Conservation (phyloP, 2,113 vertebrate species). For the Oreochromis spilurus region DNA sequence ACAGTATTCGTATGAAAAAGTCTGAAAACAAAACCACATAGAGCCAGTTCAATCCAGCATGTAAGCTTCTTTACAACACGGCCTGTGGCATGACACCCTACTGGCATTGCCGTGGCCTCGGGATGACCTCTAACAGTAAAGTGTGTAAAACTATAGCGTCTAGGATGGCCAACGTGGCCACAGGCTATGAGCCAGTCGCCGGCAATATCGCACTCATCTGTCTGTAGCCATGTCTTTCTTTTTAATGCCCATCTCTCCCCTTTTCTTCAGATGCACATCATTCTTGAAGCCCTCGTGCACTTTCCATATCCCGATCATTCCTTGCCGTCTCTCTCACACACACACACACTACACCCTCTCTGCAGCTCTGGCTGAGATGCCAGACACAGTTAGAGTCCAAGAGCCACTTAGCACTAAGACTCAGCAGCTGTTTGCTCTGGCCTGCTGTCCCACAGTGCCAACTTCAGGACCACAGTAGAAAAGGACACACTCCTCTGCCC, state of each 20-base stretch:
- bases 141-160: not conserved
- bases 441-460: constrained; percentile 35
- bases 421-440: constrained; percentile 62
- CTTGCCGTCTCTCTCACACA: not conserved
- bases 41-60: not conserved
- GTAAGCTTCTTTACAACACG: constrained; percentile 23
- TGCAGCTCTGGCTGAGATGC: constrained; percentile 47
- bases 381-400: constrained; percentile 56
- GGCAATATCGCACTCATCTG: constrained; percentile 56
- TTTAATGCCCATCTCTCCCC: not conserved
- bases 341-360: not conserved
- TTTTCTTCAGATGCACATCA: constrained; percentile 1
- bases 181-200: constrained; percentile 45
- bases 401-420: constrained; percentile 59
- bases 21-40: constrained; percentile 1
- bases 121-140: constrained; percentile 39
- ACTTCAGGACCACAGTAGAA: constrained; percentile 7
- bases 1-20: not conserved
- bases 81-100: constrained; percentile 46
- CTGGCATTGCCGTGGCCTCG: constrained; percentile 49
- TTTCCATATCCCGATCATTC: constrained; percentile 18
- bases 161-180: constrained; percentile 38
- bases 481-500: constrained; percentile 21
- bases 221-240: constrained; percentile 46
- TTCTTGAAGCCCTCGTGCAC: not conserved